Evolutionary conservation across 2,797 vertebrate species (phyloP), one percentile per base, ranked within the genome.

Genomic region (Melanotaenia nigrans): DNA sequence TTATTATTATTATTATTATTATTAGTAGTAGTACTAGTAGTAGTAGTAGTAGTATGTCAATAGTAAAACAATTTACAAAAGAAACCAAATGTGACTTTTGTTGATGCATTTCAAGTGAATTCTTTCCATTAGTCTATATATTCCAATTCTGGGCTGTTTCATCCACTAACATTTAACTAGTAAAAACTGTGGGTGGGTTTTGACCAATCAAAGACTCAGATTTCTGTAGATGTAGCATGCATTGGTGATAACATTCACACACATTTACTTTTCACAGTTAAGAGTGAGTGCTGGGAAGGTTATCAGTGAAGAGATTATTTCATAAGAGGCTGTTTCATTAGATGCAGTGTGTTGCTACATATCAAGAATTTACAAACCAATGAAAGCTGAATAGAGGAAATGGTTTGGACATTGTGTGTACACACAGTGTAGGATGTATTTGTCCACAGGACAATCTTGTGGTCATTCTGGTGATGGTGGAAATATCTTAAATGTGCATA

Each of bases 391-490:
- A 82, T 53, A 70, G 84, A 90, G 90, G 90, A 93, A 92, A 87
- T 88, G 84, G 88, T 93, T 92, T 91, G 73, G 85, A 92, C 92
- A 93, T 73, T 47, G 64, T 79, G 54, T 66, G 40, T 60, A 75
- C 82, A 86, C 66, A 73, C 75, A 56, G 54, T 60, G 33, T 67
- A 40, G 65, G 65, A 81, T 56, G 59, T 83, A 6, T 56, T 60
- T 0, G 53, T 73, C 65, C 45, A 3, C 62, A 22, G 35, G 54
- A 40, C 47, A 32, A 59, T 59, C 36, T 71, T 71, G 61, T 68
- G 74, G 73, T 84, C 72, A 71, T 58, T 78, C 76, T 60, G 68
- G 56, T 65, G 28, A 65, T 60, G 55, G 1, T 65, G 74, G 28
- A 28, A 28, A 28, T 28, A 28, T 28, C 28, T 28, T 28, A 28